These are phyloP conservation scores for Dasypogon diadema DNA, from an alignment of 2,888 invertebrate genomes.

Conservation along the genomic window DNA sequence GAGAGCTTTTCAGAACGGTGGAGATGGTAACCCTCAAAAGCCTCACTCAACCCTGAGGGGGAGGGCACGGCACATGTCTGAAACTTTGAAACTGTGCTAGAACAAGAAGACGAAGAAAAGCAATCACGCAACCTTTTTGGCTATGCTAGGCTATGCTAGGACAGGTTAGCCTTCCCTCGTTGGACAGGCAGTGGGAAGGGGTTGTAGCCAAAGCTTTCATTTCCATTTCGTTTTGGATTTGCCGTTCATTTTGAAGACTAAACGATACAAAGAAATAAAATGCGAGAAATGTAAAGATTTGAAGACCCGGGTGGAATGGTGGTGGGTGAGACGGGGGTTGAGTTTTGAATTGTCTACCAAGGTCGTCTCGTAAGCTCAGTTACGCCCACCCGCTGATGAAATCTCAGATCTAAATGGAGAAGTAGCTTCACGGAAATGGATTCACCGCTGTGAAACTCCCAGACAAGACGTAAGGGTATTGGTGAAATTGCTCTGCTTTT, in stretches of 20 bases:
- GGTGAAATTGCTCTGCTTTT: constrained; percentile 26
- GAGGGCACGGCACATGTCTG: constrained; percentile 21
- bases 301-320: neutral
- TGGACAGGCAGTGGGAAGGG: neutral
- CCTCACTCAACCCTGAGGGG: neutral
- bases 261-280: constrained; percentile 34
- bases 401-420: neutral
- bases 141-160: too few relatives aligned
- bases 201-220: constrained; percentile 12
- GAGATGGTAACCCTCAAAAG: neutral
- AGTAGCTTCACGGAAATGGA: constrained; percentile 13
- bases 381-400: constrained; percentile 17
- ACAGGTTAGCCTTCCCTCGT: too few relatives aligned
- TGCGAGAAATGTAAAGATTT: constrained; percentile 36
- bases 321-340: neutral
- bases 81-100: neutral
- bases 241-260: constrained; percentile 10
- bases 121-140: constrained; percentile 21
- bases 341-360: constrained; percentile 40
- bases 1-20: neutral
- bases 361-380: constrained; percentile 39
- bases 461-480: neutral
- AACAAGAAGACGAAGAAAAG: neutral
- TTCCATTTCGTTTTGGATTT: constrained; percentile 20
- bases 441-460: neutral